Evolutionary conservation across 2,888 invertebrate species (phyloP), one percentile per base, ranked within the genome.

Genomic region (Eristalis pertinax): DNA sequence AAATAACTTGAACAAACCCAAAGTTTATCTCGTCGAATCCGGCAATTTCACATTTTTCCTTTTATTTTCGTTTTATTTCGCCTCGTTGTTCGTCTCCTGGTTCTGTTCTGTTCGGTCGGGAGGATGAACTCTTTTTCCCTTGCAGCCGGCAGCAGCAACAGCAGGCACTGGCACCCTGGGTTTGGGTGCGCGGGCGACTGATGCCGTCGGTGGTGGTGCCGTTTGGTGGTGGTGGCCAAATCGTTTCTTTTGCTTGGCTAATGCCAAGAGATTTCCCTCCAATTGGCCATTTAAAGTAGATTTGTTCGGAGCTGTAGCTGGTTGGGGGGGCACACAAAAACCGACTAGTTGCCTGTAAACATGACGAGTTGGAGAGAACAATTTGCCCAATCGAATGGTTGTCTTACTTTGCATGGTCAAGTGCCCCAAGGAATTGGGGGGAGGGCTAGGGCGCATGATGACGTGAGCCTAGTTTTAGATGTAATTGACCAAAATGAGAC

Each of bases 1-100:
- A 87, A 87, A 87, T 86, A 82, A 82, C 81, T 82, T 75, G 82
- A 82, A 82, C 86, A 82, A 86, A 86, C 74, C 76, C 78, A 78
- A 82, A 70, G 83, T 73, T 87, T 87, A 87, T 87, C 86, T 86
- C 67, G 67, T 83, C 78, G 73, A 86, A 86, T 86, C 82, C 82
- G 80, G 76, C 79, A 84, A 76, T 87, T 87, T 87, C 68, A 79
- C 76, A 69, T 77, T 83, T 84, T 43, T 67, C 35, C 7, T 69
- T 73, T 63, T 35, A 41, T 68, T 50, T 58, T 73, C 43, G 26
- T 72, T 58, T 80, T 65, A 60, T 70, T 82, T 67, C 24, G 63
- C 38, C 69, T 75, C 58, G 13, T 60, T 56, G 58, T 74, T 19
- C 74, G 43, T 65, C 22, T n/a, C 8, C 19, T 13, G 56, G 26